phyloP scores from a whole-genome alignment of 2,113 vertebrate species.

The Neolamprologus sp. region DNA sequence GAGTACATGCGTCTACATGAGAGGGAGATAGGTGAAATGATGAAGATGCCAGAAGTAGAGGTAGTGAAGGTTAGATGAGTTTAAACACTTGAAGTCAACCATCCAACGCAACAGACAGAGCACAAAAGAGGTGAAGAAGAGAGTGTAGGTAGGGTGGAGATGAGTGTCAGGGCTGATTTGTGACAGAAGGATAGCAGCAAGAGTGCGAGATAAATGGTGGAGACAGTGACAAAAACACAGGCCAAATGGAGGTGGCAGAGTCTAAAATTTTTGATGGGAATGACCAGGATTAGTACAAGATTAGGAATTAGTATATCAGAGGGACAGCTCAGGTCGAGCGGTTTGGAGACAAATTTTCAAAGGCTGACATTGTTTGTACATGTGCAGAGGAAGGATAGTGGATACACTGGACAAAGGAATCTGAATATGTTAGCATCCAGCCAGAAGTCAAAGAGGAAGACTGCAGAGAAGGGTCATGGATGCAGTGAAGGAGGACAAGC shows the following conservation, averaged over 20 bases:
- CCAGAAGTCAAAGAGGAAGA: background rate
- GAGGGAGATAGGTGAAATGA: background rate
- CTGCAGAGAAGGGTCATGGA: background rate
- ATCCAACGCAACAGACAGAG: background rate
- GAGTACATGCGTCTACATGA: background rate
- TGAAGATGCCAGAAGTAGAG: background rate
- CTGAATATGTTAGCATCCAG: background rate
- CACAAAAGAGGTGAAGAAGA: background rate
- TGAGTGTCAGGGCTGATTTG: background rate
- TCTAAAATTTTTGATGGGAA: background rate
- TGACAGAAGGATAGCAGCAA: background rate
- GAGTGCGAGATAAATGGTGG: background rate
- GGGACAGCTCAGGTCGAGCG: background rate
- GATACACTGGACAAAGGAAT: background rate
- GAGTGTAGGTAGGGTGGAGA: background rate
- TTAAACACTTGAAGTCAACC: background rate
- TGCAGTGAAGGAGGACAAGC: background rate
- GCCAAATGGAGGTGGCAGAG: background rate
- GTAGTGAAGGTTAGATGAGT: background rate
- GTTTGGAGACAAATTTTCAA: background rate
- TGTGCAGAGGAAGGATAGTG: background rate
- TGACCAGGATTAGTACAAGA: background rate
- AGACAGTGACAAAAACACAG: background rate
- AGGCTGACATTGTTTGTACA: background rate
- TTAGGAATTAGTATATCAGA: background rate